Conservation (phyloP, 2,113 vertebrate genomes). For the Epinephelus cyanopodus region DNA sequence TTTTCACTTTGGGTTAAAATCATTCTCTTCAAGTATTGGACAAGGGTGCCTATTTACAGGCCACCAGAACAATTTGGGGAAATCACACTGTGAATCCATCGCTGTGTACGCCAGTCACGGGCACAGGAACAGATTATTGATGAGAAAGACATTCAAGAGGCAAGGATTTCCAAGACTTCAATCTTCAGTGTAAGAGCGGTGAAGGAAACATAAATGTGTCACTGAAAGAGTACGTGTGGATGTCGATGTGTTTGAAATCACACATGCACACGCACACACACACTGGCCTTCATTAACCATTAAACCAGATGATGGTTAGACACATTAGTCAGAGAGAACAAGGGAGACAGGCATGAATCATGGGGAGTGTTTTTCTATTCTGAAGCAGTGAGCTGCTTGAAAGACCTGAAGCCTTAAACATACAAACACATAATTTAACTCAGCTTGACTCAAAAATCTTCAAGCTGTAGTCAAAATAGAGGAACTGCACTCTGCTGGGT, state of each 20-base stretch:
- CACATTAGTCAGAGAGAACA: constrained; percentile 10
- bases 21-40: neutral
- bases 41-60: constrained; percentile 14
- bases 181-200: neutral
- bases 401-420: constrained; percentile 26
- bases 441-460: constrained; percentile 2
- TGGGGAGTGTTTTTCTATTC: constrained; percentile 29
- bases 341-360: constrained; percentile 33
- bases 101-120: neutral
- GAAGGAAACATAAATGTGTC: constrained; percentile 26
- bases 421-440: constrained; percentile 40
- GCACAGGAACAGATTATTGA: neutral
- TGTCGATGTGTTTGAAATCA: neutral
- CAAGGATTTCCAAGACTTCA: constrained; percentile 10
- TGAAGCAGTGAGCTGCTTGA: neutral
- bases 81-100: neutral
- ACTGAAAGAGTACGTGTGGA: neutral
- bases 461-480: constrained; percentile 31
- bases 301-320: constrained; percentile 9
- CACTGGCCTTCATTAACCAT: neutral
- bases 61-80: neutral
- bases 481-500: neutral
- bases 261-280: too few relatives aligned
- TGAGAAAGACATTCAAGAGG: constrained; percentile 22
- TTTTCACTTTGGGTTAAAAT: neutral